These are phyloP conservation scores for Apis laboriosa DNA, from an alignment of 1,140 invertebrate genomes.

Conservation along the genomic window DNA sequence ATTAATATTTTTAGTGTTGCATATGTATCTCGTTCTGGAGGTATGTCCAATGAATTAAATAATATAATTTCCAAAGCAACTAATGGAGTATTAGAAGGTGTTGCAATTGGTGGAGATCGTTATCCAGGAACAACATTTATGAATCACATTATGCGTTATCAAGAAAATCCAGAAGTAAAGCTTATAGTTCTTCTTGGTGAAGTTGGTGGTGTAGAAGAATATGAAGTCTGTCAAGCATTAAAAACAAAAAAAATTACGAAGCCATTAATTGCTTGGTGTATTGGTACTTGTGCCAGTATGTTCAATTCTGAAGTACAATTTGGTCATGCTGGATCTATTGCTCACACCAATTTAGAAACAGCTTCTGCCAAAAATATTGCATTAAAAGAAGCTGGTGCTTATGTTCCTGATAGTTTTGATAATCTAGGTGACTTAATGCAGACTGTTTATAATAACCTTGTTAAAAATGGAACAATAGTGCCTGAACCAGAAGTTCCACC, in stretches of 20 bases:
- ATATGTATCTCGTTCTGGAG: conserved; percentile 98
- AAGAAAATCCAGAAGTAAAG: conserved; percentile 90
- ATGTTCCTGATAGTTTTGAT: conserved; percentile 97
- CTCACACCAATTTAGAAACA: conserved; percentile 97
- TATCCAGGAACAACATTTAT: conserved; percentile 99
- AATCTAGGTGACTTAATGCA: conserved; percentile 90
- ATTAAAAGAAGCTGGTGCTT: conserved; percentile 90
- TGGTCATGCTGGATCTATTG: conserved; percentile 99
- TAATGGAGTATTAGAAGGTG: conserved; percentile 98
- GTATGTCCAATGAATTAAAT: conserved; percentile 99
- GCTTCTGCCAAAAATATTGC: conserved; percentile 96
- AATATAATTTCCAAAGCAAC: conserved; percentile 99
- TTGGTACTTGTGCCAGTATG: conserved; percentile 96
- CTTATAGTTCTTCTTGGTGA: conserved; percentile 98
- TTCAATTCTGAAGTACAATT: conserved; percentile 99
- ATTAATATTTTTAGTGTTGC: conserved; percentile 88
- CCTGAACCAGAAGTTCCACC: conserved; percentile 96
- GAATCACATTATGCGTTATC: conserved; percentile 96
- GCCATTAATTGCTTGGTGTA: conserved; percentile 99
- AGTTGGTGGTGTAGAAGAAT: conserved; percentile 99
- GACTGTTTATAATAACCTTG: conserved; percentile 90
- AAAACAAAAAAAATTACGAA: conserved; percentile 92
- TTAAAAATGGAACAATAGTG: conserved; percentile 91
- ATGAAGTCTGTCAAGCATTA: conserved; percentile 96
- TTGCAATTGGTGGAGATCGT: conserved; percentile 99